phyloP scores from a whole-genome alignment of 1,140 invertebrate genomes.

The Platyscapa corneri region DNA sequence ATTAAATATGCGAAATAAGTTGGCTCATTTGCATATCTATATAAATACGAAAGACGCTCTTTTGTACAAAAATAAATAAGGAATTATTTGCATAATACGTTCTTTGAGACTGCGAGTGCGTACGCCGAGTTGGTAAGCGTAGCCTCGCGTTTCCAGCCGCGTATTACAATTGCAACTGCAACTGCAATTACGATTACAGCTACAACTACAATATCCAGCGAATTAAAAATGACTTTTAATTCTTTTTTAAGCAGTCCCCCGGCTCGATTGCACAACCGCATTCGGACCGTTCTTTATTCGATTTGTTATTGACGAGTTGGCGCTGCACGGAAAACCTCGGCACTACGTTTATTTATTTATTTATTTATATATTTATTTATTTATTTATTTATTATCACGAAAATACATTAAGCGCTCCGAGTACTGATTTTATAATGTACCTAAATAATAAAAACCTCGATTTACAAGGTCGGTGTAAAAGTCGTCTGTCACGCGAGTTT shows the following conservation, averaged over 20 bases:
- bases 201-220: no score
- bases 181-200: no score
- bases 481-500: not conserved
- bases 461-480: conserved; percentile 1
- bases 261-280: not conserved
- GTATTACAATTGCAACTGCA: conserved; percentile 29
- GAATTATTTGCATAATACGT: conserved; percentile 30
- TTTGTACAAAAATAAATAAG: conserved; percentile 29
- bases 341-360: not conserved
- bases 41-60: conserved; percentile 32
- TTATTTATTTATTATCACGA: conserved; percentile 6
- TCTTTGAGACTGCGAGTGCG: conserved; percentile 13
- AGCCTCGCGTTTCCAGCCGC: not conserved
- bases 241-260: conserved; percentile 8
- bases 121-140: conserved; percentile 18
- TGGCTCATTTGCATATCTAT: conserved; percentile 38
- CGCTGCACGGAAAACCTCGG: not conserved
- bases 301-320: not conserved
- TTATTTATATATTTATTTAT: not conserved
- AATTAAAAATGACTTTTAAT: no score
- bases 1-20: conserved; percentile 45
- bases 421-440: not conserved
- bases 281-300: not conserved
- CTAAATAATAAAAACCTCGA: not conserved
- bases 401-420: not conserved